Evolutionary conservation across 2,113 vertebrate genomes (phyloP).

Genomic region (Vicugna pacos): DNA sequence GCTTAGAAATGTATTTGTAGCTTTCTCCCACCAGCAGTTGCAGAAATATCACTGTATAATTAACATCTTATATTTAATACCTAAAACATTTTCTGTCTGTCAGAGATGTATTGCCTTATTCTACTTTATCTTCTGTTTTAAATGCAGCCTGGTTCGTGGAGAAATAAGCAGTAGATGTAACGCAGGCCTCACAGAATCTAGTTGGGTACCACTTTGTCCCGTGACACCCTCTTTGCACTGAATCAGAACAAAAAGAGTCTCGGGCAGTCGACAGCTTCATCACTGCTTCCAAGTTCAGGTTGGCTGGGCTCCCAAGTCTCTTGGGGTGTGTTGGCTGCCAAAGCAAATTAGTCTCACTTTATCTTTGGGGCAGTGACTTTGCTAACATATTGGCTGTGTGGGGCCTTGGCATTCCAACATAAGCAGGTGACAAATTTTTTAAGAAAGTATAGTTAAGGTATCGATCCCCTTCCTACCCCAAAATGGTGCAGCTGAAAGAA

Average conservation of each 20-base stretch:
- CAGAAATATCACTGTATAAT: background rate
- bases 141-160: background rate
- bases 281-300: constrained; percentile 62
- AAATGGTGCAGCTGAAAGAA: background rate
- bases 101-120: background rate
- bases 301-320: constrained; percentile 78
- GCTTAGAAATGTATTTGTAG: background rate
- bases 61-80: background rate
- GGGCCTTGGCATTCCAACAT: background rate
- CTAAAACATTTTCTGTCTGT: background rate
- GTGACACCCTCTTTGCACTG: background rate
- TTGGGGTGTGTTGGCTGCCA: constrained; percentile 72
- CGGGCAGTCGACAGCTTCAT: constrained; percentile 52
- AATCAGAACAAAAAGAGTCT: constrained; percentile 35
- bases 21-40: background rate
- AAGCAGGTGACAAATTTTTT: constrained; percentile 23
- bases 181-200: background rate
- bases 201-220: background rate
- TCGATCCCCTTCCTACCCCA: background rate
- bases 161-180: background rate
- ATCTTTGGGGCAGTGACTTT: constrained; percentile 74
- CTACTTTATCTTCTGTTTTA: background rate
- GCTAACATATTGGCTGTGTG: constrained; percentile 69
- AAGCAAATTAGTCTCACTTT: constrained; percentile 75
- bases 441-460: constrained; percentile 12